Conservation (phyloP, 1,140 invertebrate genomes). For the Leptopilina clavipes region DNA sequence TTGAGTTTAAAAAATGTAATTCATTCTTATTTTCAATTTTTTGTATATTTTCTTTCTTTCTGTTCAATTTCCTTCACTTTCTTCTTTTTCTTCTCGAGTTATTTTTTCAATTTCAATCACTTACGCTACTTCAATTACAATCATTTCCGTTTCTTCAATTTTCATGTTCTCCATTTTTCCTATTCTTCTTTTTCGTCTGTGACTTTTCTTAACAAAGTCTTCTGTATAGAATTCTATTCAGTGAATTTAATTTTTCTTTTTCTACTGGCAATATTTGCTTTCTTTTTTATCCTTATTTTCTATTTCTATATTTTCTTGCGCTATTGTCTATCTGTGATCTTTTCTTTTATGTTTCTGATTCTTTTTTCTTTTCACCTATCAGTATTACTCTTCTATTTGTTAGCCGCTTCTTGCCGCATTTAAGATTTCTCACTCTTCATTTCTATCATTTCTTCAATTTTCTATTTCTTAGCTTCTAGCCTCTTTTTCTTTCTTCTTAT, state of each 20-base stretch:
- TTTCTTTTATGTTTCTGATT: slow-evolving; percentile 14
- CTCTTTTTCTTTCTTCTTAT: neutral
- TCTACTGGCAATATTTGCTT: slow-evolving; percentile 29
- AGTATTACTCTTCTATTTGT: slow-evolving; percentile 61
- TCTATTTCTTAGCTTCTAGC: neutral
- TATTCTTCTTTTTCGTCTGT: neutral
- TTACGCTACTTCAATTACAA: too few relatives aligned
- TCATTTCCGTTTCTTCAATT: neutral
- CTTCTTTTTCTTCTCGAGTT: too few relatives aligned
- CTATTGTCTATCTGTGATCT: slow-evolving; percentile 39
- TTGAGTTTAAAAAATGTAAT: neutral
- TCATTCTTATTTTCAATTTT: slow-evolving; percentile 2
- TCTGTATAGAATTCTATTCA: neutral
- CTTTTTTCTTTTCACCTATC: slow-evolving; percentile 52
- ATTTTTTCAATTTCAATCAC: too few relatives aligned
- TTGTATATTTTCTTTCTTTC: slow-evolving; percentile 21
- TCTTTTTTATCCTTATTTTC: slow-evolving; percentile 24
- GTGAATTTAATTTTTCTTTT: slow-evolving; percentile 34
- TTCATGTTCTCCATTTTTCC: neutral
- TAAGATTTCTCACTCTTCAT: slow-evolving; percentile 30
- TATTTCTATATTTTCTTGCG: too few relatives aligned
- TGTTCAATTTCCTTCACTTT: slow-evolving; percentile 35
- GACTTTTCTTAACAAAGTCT: neutral
- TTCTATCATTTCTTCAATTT: slow-evolving; percentile 34
- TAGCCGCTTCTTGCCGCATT: slow-evolving; percentile 43